Percentiles rank a stretch among this genome's conserved stretches.
These are phyloP conservation scores for Homalodisca vitripennis DNA, from an alignment of 1,140 invertebrate genomes.

Conservation along the genomic window DNA sequence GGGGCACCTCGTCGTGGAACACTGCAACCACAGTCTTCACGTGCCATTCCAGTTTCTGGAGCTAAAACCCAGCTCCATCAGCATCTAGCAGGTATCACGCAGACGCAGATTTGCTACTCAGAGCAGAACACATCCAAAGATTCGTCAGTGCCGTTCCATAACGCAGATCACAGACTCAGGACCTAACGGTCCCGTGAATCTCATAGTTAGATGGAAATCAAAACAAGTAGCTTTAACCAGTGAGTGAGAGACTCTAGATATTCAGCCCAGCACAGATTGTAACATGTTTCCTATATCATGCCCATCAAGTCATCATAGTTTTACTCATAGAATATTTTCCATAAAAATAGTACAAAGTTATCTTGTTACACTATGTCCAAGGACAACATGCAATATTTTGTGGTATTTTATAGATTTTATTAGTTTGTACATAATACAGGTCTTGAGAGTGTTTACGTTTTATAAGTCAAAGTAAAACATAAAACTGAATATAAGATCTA, in stretches of 20 bases:
- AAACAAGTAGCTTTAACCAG: slow-evolving; percentile 12
- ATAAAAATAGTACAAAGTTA: slow-evolving; percentile 4
- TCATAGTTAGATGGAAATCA: not conserved
- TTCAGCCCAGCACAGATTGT: not conserved
- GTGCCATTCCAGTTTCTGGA: slow-evolving; percentile 88
- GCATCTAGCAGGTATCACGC: slow-evolving; percentile 20
- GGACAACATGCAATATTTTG: too few relatives aligned
- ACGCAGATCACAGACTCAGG: not conserved
- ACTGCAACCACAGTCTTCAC: slow-evolving; percentile 74
- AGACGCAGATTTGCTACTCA: too few relatives aligned
- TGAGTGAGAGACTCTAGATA: not conserved
- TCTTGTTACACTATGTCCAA: slow-evolving; percentile 5
- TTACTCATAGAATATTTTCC: slow-evolving; percentile 13
- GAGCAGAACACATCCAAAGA: slow-evolving; percentile 9
- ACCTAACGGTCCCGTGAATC: not conserved
- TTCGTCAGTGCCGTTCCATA: not conserved
- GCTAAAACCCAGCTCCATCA: slow-evolving; percentile 55
- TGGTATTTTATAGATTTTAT: too few relatives aligned
- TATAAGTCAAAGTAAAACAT: too few relatives aligned
- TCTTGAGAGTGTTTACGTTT: too few relatives aligned
- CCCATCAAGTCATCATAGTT: slow-evolving; percentile 14
- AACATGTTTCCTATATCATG: not conserved
- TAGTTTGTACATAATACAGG: too few relatives aligned
- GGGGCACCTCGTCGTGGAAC: slow-evolving; percentile 81
- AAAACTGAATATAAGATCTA: too few relatives aligned